A percentile compares a stretch with the other conserved stretches of the same genome.
phyloP scores from a whole-genome alignment of 2,113 vertebrate species.

The human region GRCh38 chr12:102229501-102230000 shows the following conservation, averaged over 20 bases:
- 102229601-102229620: neutral
- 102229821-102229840: constrained; percentile 8
- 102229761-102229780: neutral
- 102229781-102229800: neutral
- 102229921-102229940: constrained; percentile 46
- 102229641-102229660: neutral
- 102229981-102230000: constrained; percentile 24
- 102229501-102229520: neutral
- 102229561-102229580: neutral
- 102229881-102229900: neutral
- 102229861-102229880: neutral
- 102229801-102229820: neutral
- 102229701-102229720: neutral
- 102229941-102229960: constrained; percentile 35
- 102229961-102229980: constrained; percentile 7
- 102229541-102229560: neutral
- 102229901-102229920: neutral
- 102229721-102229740: neutral
- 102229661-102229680: neutral
- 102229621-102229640: neutral
- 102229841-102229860: constrained; percentile 37
- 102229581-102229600: neutral
- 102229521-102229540: neutral
- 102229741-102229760: neutral
- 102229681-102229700: neutral